Evolutionary conservation across 2,797 vertebrate species (phyloP).

Genomic region (Phaenicophaeus curvirostris): DNA sequence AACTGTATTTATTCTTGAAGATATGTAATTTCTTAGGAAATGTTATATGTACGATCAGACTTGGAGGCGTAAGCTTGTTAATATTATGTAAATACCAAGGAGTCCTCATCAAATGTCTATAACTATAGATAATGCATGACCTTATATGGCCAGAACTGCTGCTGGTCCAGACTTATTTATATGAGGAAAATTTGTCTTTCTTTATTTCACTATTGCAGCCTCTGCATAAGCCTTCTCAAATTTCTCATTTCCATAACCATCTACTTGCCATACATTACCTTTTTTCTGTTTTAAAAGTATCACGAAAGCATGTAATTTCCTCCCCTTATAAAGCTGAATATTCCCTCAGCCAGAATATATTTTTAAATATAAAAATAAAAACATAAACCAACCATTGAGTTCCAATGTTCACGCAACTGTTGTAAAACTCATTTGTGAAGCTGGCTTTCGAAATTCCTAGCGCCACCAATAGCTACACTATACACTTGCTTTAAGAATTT

Average conservation of each 20-base stretch:
- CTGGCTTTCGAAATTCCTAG: not conserved
- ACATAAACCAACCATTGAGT: not conserved
- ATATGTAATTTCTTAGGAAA: not conserved
- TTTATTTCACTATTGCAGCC: too few relatives aligned
- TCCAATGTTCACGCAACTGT: not conserved
- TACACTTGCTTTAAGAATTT: not conserved
- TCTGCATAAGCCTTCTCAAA: not conserved
- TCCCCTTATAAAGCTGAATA: not conserved
- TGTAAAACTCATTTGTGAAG: not conserved
- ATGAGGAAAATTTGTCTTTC: not conserved
- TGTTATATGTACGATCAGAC: not conserved
- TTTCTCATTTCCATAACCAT: not conserved
- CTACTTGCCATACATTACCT: not conserved
- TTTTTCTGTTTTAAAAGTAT: not conserved
- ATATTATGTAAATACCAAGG: not conserved
- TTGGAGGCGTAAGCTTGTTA: not conserved
- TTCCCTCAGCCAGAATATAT: not conserved
- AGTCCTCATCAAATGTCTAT: not conserved
- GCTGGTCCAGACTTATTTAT: not conserved
- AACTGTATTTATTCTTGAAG: not conserved
- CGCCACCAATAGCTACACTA: rapidly evolving
- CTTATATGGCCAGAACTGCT: not conserved
- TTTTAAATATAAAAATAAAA: not conserved
- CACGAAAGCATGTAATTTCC: not conserved
- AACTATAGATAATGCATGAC: not conserved